Conservation (phyloP, 2,797 vertebrate genomes). For the Mycteria americana region DNA sequence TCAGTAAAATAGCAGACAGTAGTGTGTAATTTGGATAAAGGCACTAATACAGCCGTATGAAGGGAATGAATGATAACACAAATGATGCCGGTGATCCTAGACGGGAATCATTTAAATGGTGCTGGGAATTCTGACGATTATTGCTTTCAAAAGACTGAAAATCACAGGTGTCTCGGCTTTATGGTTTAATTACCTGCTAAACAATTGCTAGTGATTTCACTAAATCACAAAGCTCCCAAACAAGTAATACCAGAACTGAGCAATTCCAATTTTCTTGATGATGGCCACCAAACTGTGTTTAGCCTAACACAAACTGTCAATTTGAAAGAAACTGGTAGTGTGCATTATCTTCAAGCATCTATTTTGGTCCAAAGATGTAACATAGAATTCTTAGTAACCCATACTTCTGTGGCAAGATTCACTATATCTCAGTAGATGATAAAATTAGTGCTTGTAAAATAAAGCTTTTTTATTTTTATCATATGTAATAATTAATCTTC, state of each 20-base stretch:
- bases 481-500: not conserved
- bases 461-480: not conserved
- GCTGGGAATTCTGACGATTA: slow-evolving; percentile 62
- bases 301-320: slow-evolving; percentile 12
- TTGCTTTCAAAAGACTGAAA: slow-evolving; percentile 60
- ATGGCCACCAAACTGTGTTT: slow-evolving; percentile 37
- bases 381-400: not conserved
- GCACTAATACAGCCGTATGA: not conserved
- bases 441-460: not conserved
- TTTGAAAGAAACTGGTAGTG: not conserved
- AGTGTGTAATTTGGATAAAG: not conserved
- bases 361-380: not conserved
- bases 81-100: not conserved
- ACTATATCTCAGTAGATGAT: not conserved
- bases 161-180: slow-evolving; percentile 66
- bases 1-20: not conserved
- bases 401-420: not conserved
- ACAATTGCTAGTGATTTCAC: slow-evolving; percentile 60
- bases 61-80: not conserved
- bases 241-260: slow-evolving; percentile 30
- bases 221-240: slow-evolving; percentile 57
- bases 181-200: slow-evolving; percentile 69
- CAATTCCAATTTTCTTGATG: slow-evolving; percentile 51
- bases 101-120: slow-evolving; percentile 34
- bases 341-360: not conserved